Percentiles rank a stretch among this genome's conserved stretches.
phyloP scores from a whole-genome alignment of 2,113 vertebrate species.

The Sciurus niger region DNA sequence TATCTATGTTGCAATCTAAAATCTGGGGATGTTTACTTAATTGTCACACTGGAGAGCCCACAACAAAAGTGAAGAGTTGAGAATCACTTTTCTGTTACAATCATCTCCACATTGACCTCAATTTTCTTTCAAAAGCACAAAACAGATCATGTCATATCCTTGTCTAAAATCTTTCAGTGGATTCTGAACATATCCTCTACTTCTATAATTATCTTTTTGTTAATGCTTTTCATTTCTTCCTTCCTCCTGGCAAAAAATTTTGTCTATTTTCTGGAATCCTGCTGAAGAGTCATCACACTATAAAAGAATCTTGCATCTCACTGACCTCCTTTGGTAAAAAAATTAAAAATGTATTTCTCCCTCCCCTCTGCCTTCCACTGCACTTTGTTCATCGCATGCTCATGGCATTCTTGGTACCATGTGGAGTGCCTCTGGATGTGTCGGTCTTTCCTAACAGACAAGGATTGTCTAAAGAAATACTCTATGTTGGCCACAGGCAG shows the following conservation, averaged over 20 bases:
- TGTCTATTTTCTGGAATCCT: neutral
- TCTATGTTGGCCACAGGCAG: neutral
- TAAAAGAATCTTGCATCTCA: too few relatives aligned
- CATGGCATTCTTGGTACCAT: neutral
- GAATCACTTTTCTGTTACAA: neutral
- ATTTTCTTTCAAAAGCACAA: constrained; percentile 28
- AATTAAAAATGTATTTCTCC: neutral
- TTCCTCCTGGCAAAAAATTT: neutral
- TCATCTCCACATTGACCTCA: neutral
- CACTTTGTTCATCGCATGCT: neutral
- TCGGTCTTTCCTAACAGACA: neutral
- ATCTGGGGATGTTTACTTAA: neutral
- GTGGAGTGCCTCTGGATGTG: too few relatives aligned
- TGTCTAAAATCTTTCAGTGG: neutral
- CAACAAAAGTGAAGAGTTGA: neutral
- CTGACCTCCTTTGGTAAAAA: neutral
- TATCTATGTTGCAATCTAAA: neutral
- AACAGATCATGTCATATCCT: neutral
- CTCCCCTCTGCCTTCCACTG: too few relatives aligned
- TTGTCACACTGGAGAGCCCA: neutral
- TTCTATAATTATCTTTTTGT: neutral
- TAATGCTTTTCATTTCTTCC: neutral
- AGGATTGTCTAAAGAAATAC: constrained; percentile 8
- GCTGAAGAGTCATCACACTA: neutral
- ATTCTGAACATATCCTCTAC: neutral